phyloP scores from a whole-genome alignment of 2,113 vertebrate species.

The Otolemur garnettii region DNA sequence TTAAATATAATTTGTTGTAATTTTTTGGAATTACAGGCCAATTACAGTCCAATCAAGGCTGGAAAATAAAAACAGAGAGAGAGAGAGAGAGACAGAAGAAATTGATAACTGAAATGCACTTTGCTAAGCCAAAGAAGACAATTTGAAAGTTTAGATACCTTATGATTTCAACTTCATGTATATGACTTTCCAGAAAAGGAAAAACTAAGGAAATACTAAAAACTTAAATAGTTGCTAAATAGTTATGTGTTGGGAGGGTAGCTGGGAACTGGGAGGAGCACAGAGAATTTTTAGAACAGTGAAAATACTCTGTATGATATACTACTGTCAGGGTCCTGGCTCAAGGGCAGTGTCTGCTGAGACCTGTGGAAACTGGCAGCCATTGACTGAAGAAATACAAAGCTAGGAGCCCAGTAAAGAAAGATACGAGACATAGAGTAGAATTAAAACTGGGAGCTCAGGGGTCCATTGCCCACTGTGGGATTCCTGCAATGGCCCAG shows the following conservation, averaged over 20 bases:
- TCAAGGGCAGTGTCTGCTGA: too few species aligned
- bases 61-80: background rate
- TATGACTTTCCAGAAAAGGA: background rate
- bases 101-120: background rate
- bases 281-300: background rate
- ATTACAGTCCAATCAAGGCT: too few species aligned
- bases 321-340: too few species aligned
- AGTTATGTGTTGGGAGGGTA: background rate
- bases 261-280: background rate
- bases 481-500: too few species aligned
- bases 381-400: too few species aligned
- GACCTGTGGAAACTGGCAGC: too few species aligned
- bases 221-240: background rate
- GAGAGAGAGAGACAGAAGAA: background rate
- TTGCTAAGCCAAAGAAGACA: background rate
- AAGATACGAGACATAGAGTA: too few species aligned
- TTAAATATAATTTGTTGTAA: background rate
- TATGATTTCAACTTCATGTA: background rate
- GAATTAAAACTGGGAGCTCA: too few species aligned
- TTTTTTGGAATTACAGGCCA: background rate
- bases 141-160: background rate
- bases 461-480: too few species aligned
- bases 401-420: too few species aligned
- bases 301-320: background rate
- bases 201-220: background rate